Evolutionary conservation across 2,113 vertebrate species (phyloP).

Genomic region (Phalacrocorax aristotelis): DNA sequence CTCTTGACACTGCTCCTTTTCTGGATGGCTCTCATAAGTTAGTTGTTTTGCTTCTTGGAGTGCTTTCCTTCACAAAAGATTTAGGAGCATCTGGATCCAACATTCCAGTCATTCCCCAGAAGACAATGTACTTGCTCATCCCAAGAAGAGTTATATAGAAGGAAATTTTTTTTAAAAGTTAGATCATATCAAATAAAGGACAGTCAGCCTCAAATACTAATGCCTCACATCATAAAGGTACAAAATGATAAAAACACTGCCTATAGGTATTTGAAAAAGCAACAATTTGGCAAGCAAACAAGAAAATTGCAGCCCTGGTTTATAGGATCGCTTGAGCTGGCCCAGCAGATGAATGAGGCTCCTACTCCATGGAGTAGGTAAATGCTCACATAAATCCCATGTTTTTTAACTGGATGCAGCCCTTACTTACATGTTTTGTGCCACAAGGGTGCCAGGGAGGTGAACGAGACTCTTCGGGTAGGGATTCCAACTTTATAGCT

Average conservation of each 20-base stretch:
- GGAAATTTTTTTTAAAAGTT: not conserved
- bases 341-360: not conserved
- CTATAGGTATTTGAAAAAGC: not conserved
- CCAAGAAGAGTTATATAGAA: not conserved
- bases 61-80: conserved; percentile 16
- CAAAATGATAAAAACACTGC: not conserved
- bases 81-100: not conserved
- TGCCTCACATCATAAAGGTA: not conserved
- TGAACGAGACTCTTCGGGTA: not conserved
- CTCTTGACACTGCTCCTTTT: conserved; percentile 13
- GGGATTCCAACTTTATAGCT: not conserved
- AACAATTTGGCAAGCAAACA: not conserved
- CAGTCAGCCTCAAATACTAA: not conserved
- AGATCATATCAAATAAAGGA: not conserved
- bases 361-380: not conserved
- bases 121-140: not conserved
- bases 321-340: not conserved
- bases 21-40: conserved; percentile 51
- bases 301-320: not conserved
- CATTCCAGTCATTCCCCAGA: not conserved
- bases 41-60: not conserved
- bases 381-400: not conserved
- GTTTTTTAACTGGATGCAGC: not conserved
- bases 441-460: not conserved
- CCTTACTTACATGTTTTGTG: not conserved